Conservation (phyloP, 2,888 invertebrate species). For the Oscheius onirici region DNA sequence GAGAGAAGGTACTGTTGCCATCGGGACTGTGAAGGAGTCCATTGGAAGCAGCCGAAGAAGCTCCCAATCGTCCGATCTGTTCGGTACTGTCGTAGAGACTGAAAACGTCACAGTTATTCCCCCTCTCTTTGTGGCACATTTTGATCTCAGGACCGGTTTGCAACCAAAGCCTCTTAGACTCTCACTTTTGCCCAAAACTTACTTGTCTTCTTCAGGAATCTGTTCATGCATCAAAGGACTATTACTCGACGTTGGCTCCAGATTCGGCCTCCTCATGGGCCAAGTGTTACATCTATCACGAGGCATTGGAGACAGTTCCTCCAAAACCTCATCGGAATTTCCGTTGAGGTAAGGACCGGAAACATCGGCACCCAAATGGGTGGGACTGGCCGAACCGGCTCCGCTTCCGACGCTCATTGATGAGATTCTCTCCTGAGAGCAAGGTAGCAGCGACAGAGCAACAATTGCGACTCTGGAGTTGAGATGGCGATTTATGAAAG, state of each 20-base stretch:
- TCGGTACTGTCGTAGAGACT: constrained; percentile 56
- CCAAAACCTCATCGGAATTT: constrained; percentile 1
- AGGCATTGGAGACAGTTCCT: constrained; percentile 57
- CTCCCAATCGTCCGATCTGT: constrained; percentile 49
- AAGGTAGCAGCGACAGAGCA: constrained; percentile 2
- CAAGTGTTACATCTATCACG: constrained; percentile 89
- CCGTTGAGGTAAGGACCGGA: neutral
- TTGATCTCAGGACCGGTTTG: constrained; percentile 6
- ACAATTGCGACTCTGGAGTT: neutral
- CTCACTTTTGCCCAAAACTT: constrained; percentile 22
- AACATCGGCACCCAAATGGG: constrained; percentile 19
- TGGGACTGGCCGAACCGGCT: constrained; percentile 24
- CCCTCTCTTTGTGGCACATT: constrained; percentile 9
- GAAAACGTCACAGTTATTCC: constrained; percentile 27
- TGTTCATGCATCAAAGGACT: constrained; percentile 62
- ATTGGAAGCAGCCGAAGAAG: constrained; percentile 42
- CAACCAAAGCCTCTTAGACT: constrained; percentile 1
- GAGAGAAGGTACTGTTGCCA: constrained; percentile 30
- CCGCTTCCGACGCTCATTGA: constrained; percentile 35
- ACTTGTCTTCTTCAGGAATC: constrained; percentile 64
- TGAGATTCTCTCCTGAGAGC: constrained; percentile 28
- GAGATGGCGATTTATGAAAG: neutral
- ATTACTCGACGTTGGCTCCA: constrained; percentile 38
- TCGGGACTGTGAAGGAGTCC: constrained; percentile 48
- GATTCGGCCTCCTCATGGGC: constrained; percentile 80